Conservation (phyloP, 1,140 invertebrate genomes). For the Apocrypta bakeri region DNA sequence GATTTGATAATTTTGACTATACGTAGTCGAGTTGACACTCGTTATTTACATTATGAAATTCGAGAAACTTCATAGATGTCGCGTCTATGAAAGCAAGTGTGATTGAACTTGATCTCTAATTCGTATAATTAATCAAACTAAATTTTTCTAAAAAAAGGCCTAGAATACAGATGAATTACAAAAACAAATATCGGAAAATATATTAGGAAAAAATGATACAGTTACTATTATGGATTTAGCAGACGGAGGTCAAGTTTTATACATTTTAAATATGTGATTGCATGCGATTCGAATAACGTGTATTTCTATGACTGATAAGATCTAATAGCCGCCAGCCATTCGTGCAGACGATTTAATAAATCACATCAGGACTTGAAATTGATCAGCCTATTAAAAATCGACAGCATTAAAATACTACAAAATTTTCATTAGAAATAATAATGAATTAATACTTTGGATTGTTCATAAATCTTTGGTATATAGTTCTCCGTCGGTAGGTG, state of each 20-base stretch:
- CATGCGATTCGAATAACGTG: not conserved
- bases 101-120: no score
- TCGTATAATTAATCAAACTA: no score
- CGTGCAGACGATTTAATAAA: not conserved
- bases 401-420: not conserved
- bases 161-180: not conserved
- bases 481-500: no score
- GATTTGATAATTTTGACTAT: no score
- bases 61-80: no score
- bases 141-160: not conserved
- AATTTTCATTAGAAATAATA: not conserved
- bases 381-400: not conserved
- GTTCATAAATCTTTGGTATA: not conserved
- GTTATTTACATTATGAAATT: no score
- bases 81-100: no score
- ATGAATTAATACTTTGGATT: not conserved
- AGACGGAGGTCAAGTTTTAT: not conserved
- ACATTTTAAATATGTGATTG: not conserved
- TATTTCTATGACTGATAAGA: not conserved
- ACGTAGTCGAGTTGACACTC: no score
- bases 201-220: not conserved
- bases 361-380: not conserved
- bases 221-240: not conserved
- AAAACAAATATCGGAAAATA: not conserved
- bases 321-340: not conserved